Evolutionary conservation across 2,797 vertebrate species (phyloP).

Genomic region (Garrulus glandarius): DNA sequence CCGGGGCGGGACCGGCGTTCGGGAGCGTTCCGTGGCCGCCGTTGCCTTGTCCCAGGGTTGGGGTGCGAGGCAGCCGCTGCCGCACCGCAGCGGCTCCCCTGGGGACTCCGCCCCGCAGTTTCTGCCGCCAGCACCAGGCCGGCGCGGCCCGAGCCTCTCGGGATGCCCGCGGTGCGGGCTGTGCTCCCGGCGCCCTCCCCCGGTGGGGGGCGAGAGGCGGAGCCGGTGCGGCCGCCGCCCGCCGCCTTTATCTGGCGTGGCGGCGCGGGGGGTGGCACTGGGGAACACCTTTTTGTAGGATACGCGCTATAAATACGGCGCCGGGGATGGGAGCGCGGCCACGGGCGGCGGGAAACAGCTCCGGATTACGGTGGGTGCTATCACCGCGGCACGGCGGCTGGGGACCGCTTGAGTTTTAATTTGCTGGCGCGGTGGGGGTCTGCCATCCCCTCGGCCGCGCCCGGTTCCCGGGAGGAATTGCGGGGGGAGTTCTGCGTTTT

Average conservation of each 20-base stretch:
- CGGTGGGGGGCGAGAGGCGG: neutral
- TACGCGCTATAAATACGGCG: constrained; percentile 70
- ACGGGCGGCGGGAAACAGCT: neutral
- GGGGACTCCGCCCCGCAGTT: neutral
- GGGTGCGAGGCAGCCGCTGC: neutral
- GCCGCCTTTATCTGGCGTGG: constrained; percentile 62
- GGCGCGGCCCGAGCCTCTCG: neutral
- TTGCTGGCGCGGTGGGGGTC: too few relatives aligned
- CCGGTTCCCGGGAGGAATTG: neutral
- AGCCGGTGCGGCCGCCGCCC: constrained; percentile 35
- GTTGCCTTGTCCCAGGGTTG: rapidly evolving
- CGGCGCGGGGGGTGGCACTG: constrained; percentile 52
- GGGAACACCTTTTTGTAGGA: constrained; percentile 58
- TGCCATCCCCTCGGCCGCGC: neutral
- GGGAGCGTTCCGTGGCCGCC: neutral
- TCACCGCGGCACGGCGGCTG: too few relatives aligned
- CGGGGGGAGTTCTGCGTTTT: neutral
- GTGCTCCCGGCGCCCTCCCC: neutral
- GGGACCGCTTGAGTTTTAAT: neutral
- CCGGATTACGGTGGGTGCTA: constrained; percentile 19
- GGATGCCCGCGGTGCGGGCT: neutral
- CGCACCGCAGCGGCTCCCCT: neutral
- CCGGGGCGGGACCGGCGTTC: too few relatives aligned
- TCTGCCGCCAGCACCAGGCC: too few relatives aligned
- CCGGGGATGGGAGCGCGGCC: constrained; percentile 60